Base-by-base conservation (phyloP, 2,113 vertebrate species). In the Nicator chloris region DNA sequence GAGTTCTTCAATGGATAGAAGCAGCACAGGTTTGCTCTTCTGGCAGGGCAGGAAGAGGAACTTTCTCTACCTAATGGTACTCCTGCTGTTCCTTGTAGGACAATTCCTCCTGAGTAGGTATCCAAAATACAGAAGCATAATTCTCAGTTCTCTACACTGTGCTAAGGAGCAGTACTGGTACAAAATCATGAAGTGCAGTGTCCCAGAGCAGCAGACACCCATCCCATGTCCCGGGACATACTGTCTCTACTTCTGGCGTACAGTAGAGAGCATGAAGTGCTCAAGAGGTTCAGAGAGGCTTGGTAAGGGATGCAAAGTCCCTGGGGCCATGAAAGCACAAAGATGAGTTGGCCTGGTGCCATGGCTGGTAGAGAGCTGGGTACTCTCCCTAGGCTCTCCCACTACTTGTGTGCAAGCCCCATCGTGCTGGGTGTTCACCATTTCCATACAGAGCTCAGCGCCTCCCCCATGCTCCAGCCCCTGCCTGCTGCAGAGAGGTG, bases 361-460 rank as follows among this genome's bases (percentile, higher is more conserved):
- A 9, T 4, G 5, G 39, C 26, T 82, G 28, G 24, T 18, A 22
- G 14, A 56, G 26, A 71, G 9, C 30, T 86, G 70, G 5, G 5
- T 57, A 4, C 7, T 33, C 14, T 80, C 35, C 28, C 14, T 11
- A 18, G 17, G 53, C 30, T 86, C 79, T 35, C 26, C 56, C 21
- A 33, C 12, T 15, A 7, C 8, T 2, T 54, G 6, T 28, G 39
- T 21, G 35, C 53, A 56, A 59, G 44, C 3, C 21, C 19, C 64
- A 13, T 16, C 2, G 0, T 7, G 12, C 44, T 51, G 27, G 13
- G 9, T 31, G 49, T 10, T 59, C 18, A 45, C 8, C 33, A 4
- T n/a, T n/a, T 13, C 4, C 10, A 20, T 11, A 7, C 28, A 17
- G 26, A 50, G 33, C 15, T 6, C 14, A 35, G 23, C 0, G 3